A percentile compares a stretch with the other conserved stretches of the same genome.
Evolutionary conservation across 2,888 invertebrate genomes (phyloP).

Genomic region (Drymonia ruficornis): DNA sequence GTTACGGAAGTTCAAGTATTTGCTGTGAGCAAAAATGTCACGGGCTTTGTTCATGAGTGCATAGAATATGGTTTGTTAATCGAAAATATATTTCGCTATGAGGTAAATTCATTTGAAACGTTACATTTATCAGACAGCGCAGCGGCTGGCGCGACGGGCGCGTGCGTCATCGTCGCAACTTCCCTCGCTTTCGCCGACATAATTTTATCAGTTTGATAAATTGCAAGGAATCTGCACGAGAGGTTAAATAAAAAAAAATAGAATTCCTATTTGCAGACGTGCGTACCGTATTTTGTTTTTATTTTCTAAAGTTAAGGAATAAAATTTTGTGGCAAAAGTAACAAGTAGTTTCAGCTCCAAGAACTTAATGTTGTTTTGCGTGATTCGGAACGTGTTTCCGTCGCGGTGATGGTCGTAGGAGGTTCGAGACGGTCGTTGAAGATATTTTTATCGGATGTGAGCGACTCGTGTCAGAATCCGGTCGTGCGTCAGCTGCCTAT

Average conservation of each 20-base stretch:
- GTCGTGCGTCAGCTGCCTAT: slow-evolving; percentile 68
- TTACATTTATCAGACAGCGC: slow-evolving; percentile 67
- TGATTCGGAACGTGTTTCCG: slow-evolving; percentile 29
- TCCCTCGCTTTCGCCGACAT: slow-evolving; percentile 56
- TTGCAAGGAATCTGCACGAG: slow-evolving; percentile 66
- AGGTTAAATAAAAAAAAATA: slow-evolving; percentile 57
- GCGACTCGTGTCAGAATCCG: slow-evolving; percentile 56
- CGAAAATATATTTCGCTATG: slow-evolving; percentile 57
- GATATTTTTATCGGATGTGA: slow-evolving; percentile 61
- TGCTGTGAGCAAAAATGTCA: slow-evolving; percentile 20
- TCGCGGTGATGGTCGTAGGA: slow-evolving; percentile 24
- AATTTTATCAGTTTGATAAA: slow-evolving; percentile 69
- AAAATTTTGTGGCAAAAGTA: slow-evolving; percentile 39
- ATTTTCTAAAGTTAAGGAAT: slow-evolving; percentile 38
- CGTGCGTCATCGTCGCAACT: slow-evolving; percentile 64
- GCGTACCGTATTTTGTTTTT: slow-evolving; percentile 17
- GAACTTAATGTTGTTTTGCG: slow-evolving; percentile 49
- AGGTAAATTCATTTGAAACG: slow-evolving; percentile 68
- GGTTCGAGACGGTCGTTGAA: slow-evolving; percentile 36
- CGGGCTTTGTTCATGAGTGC: neutral
- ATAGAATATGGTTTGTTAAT: slow-evolving; percentile 32
- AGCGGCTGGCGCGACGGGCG: slow-evolving; percentile 44
- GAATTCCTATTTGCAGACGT: slow-evolving; percentile 19
- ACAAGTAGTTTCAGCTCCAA: slow-evolving; percentile 32
- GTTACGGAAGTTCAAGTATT: slow-evolving; percentile 38